Evolutionary conservation across 2,888 invertebrate genomes (phyloP), one percentile per base, ranked within the genome.

Genomic region (Thereva unica): DNA sequence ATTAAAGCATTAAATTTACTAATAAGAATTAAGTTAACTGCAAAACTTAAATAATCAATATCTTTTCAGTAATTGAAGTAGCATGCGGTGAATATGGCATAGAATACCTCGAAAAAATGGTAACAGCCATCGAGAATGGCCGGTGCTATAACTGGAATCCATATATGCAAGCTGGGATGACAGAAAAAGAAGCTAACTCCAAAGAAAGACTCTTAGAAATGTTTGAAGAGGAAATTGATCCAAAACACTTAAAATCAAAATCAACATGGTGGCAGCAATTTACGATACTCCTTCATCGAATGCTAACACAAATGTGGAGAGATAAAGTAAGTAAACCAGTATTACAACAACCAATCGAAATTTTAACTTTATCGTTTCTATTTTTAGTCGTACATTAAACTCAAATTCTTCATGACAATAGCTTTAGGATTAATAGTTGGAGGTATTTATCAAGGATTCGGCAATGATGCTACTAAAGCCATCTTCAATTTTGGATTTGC

Each of bases 401-500:
- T 92, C n/a, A 87, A 89, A 73, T 83, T 89, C 49, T 81, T 83
- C 8, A 81, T 92, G 73, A 88, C 91, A 71, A 77, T 89, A 67
- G 85, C 88, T 69, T 78, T 92, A 50, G 91, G 89, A 0, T 75
- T 88, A 4, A 82, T 91, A 8, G 84, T 92, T 8, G 92, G 90
- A 0, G 84, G 85, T 4, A 76, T 92, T 57, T 93, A 89, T 77
- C 83, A 85, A 45, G 84, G 86, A 66, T 89, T 92, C 80, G 93
- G 92, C 8, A 86, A 89, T 72, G 91, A 92, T 73, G 93, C 89
- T 0, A 89, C 92, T 0, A 92, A 91, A 77, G 90, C 91, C 0
- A 81, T 93, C 37, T 92, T 90, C 77, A 92, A 92, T 80, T 93
- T 92, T 75, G 92, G 92, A 7, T 93, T 91, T 77, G 91, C 90